A percentile compares a stretch with the other conserved stretches of the same genome.
Evolutionary conservation across 2,888 invertebrate genomes (phyloP).

Genomic region (Aporophyla nigra): DNA sequence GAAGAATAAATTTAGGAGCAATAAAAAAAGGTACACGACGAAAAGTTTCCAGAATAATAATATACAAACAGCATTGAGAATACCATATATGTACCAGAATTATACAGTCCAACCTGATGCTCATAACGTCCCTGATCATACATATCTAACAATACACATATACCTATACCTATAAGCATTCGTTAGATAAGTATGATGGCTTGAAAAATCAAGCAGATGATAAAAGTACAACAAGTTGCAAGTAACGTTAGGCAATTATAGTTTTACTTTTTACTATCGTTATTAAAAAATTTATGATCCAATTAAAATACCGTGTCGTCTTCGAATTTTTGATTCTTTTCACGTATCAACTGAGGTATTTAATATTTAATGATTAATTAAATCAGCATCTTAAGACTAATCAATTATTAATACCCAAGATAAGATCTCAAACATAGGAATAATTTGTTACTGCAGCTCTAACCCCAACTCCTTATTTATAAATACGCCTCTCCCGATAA

Average conservation of each 20-base stretch:
- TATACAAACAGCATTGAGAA: neutral
- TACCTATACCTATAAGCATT: neutral
- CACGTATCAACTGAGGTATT: constrained; percentile 2
- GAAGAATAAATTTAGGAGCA: neutral
- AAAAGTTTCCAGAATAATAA: constrained; percentile 13
- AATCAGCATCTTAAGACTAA: constrained; percentile 22
- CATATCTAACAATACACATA: neutral
- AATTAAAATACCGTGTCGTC: constrained; percentile 11
- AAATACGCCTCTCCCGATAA: constrained; percentile 36
- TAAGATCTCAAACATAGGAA: constrained; percentile 27
- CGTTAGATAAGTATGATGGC: neutral
- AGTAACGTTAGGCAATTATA: constrained; percentile 3
- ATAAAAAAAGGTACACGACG: neutral
- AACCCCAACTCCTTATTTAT: constrained; percentile 31
- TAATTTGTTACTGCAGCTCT: neutral
- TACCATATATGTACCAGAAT: neutral
- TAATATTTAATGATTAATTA: constrained; percentile 39
- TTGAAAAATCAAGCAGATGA: neutral
- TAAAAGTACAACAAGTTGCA: constrained; percentile 2
- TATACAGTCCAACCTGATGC: neutral
- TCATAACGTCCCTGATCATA: neutral
- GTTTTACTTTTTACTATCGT: neutral
- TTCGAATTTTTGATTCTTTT: constrained; percentile 5
- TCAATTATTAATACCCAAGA: constrained; percentile 33
- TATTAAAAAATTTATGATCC: constrained; percentile 1